Base-by-base conservation (phyloP, 2,888 invertebrate species). In the Tenodera sinensis region DNA sequence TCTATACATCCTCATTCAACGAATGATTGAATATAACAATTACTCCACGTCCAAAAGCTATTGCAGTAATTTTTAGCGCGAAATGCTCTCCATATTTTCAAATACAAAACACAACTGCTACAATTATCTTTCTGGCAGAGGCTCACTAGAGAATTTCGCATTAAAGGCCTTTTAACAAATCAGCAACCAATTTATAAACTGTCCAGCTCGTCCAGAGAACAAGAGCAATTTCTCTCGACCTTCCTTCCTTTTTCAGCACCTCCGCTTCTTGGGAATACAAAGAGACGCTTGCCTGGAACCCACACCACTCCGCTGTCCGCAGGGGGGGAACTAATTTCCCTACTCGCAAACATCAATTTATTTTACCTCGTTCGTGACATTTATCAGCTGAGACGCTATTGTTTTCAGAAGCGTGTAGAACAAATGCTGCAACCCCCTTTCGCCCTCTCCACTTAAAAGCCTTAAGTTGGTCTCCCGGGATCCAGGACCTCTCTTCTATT, bases 301-400 rank as follows among this genome's bases (percentile, higher is more conserved):
- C 85, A 85, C 8, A 25, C 47, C 87, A 71, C 87, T 83, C 30
- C 27, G 42, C 47, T 47, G 83, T 54, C 83, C 88, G 88, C 88
- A 83, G 81, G 89, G 83, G n/a, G 84, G 86, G 86, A 89, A 89
- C 89, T 89, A 89, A 89, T 89, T 89, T 89, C 89, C 89, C 85
- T 89, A 83, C 87, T 89, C 87, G 84, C 89, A 89, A 89, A 89
- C 89, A 89, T 89, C 89, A 89, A 89, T 89, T 89, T 89, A 85
- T 87, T 87, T 89, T 84, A 86, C 89, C 81, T 86, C 89, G 47
- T 85, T 34, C 89, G 83, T 87, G 87, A 84, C 89, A 89, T 89
- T 89, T 89, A 89, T 83, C 86, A 89, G 89, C 87, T 87, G 87
- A 84, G 89, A 87, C 86, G 89, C 87, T 87, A 89, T 89, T 89